A percentile compares a stretch with the other conserved stretches of the same genome.
These are phyloP conservation scores for Dendrocopos noguchii DNA, from an alignment of 2,113 vertebrate genomes.

Conservation along the genomic window DNA sequence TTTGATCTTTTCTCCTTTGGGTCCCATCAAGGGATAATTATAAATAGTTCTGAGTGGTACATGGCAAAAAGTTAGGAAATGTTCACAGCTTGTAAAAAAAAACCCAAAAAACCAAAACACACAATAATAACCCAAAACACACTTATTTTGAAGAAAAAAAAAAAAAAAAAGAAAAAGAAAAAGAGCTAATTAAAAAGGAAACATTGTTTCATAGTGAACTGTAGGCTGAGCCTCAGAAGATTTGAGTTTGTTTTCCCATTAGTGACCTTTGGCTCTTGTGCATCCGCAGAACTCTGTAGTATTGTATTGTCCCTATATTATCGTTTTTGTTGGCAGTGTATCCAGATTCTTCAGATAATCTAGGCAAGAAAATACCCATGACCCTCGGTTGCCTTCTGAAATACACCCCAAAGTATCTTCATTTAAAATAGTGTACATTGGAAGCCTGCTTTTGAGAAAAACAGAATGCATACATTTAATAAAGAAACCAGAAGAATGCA, in stretches of 20 bases:
- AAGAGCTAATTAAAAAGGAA: constrained; percentile 38
- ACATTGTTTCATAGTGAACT: constrained; percentile 59
- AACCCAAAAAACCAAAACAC: too few species aligned
- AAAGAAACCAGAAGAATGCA: not conserved
- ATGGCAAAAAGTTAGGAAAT: not conserved
- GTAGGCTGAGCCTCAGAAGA: constrained; percentile 44
- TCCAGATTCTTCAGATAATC: constrained; percentile 68
- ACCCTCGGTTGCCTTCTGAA: constrained; percentile 62
- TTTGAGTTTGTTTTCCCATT: constrained; percentile 72
- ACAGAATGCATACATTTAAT: not conserved
- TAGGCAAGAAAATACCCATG: constrained; percentile 64
- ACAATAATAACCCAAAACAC: not conserved
- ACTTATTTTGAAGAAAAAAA: not conserved
- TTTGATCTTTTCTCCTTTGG: not conserved
- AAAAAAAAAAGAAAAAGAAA: not conserved
- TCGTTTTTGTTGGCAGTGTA: constrained; percentile 73
- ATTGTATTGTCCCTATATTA: constrained; percentile 76
- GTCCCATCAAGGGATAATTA: not conserved
- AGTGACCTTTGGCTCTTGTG: constrained; percentile 68
- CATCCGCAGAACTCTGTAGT: constrained; percentile 59
- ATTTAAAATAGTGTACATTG: not conserved
- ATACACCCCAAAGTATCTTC: not conserved
- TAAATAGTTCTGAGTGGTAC: not conserved
- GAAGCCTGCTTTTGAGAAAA: constrained; percentile 2
- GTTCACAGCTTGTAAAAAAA: not conserved